These are phyloP conservation scores for Hippopotamyrus pictus DNA, from an alignment of 2,797 vertebrate genomes.

Conservation along the genomic window DNA sequence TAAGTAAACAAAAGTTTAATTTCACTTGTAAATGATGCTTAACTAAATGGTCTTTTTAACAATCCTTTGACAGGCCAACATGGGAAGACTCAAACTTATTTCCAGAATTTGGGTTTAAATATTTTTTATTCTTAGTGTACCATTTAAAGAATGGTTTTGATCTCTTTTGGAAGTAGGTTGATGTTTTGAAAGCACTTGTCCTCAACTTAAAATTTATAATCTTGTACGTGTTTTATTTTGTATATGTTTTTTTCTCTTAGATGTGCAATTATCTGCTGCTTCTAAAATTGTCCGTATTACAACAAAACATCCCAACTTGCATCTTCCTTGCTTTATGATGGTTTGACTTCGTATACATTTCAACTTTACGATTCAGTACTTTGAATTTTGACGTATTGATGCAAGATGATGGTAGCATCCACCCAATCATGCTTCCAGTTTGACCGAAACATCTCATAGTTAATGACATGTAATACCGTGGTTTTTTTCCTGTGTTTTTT, in stretches of 20 bases:
- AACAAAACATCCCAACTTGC: not conserved
- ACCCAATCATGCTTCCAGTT: not conserved
- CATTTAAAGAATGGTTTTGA: not conserved
- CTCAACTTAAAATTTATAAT: not conserved
- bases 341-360: not conserved
- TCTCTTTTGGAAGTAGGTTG: not conserved
- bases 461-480: not conserved
- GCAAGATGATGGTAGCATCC: not conserved
- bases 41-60: not conserved
- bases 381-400: not conserved
- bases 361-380: not conserved
- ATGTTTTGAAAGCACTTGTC: not conserved
- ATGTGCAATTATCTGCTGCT: not conserved
- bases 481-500: not conserved
- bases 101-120: not conserved
- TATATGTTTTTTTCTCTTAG: not conserved
- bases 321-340: not conserved
- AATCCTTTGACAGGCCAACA: not conserved
- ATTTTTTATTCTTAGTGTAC: not conserved
- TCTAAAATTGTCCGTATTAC: not conserved
- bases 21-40: not conserved
- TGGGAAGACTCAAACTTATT: not conserved
- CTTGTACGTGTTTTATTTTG: not conserved
- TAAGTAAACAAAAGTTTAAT: not conserved
- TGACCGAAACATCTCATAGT: not conserved